phyloP scores from a whole-genome alignment of 2,797 vertebrate genomes.

The Heteromormyrus szaboi region DNA sequence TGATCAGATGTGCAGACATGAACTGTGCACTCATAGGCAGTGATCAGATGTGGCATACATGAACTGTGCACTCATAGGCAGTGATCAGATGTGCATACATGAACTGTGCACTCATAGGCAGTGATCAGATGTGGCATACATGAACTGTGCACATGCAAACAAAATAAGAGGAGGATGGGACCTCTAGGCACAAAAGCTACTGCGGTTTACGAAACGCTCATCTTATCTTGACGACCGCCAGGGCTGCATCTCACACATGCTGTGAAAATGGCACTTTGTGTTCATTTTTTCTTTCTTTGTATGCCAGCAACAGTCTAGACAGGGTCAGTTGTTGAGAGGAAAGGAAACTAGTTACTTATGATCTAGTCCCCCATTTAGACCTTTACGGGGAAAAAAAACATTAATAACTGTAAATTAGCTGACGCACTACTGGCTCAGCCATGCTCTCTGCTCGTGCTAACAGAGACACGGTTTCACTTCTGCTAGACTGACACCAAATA shows the following conservation, averaged over 20 bases:
- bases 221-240: background rate
- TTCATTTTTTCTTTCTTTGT: background rate
- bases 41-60: background rate
- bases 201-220: background rate
- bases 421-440: background rate
- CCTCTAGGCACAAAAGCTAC: background rate
- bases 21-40: background rate
- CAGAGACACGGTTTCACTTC: background rate
- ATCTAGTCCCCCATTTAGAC: background rate
- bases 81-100: too few relatives aligned
- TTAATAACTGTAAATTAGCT: background rate
- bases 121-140: too few relatives aligned
- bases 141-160: background rate
- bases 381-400: background rate
- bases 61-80: background rate
- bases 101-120: too few relatives aligned
- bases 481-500: background rate
- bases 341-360: background rate
- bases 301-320: background rate
- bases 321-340: background rate
- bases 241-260: background rate
- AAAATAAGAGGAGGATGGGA: background rate
- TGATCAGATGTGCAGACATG: background rate
- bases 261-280: background rate
- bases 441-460: background rate